Evolutionary conservation across 2,888 invertebrate species (phyloP), one percentile per base, ranked within the genome.

Genomic region (Lordiphosa andalusiaca): DNA sequence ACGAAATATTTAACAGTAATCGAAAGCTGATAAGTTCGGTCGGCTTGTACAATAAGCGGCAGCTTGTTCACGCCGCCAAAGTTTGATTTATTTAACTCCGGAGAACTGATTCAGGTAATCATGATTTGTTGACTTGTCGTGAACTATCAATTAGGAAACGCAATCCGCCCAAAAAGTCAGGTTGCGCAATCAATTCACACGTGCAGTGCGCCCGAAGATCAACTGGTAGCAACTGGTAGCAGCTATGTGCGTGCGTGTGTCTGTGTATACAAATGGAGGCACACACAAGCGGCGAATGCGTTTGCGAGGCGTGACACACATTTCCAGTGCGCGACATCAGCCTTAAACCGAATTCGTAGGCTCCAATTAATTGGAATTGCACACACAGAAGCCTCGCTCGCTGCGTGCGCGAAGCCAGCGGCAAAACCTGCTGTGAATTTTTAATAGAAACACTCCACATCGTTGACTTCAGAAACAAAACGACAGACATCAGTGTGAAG

Each of bases 171-270:
- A 46, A 33, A 6, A 30, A 5, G 16, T 21, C n/a, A 19, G 16
- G 21, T 49, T 49, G 48, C 48, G 38, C 25, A 49, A 49, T 23
- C 13, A 49, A 49, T 49, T 49, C 25, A 49, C 48, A 49, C 25
- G 37, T 49, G 48, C 48, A 25, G 10, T 30, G 35, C 21, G 23
- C 25, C 25, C 25, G 25, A 12, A 16, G 44, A 44, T 44, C 44
- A 44, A 9, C 44, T 44, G 13, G 13, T 44, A 30, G 13, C 2
- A 2, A 5, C 13, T n/a, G n/a, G n/a, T n/a, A n/a, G n/a, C n/a
- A n/a, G n/a, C n/a, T n/a, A n/a, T n/a, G n/a, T n/a, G n/a, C 16
- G 16, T 16, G 16, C 16, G 16, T 42, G 12, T 30, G 12, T 13
- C 10, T 30, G 4, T 5, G 13, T 4, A 7, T 41, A n/a, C 19